phyloP scores from a whole-genome alignment of 2,113 vertebrate species.

The Genyomyrus donnyi region DNA sequence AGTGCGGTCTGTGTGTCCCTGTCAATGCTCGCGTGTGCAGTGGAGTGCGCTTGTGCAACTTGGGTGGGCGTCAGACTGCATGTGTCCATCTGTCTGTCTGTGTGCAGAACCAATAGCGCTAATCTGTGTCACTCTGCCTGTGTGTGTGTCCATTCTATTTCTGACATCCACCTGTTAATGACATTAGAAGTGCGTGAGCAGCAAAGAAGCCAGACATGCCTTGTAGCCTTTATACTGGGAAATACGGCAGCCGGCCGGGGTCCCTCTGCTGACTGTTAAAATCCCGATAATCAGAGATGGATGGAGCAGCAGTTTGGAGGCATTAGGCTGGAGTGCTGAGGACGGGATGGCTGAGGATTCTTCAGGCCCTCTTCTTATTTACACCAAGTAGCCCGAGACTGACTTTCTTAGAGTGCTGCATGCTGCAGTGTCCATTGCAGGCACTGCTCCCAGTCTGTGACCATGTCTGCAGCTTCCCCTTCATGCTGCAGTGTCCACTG shows the following conservation, averaged over 20 bases:
- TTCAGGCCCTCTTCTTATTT: not conserved
- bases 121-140: conserved; percentile 3
- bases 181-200: conserved; percentile 45
- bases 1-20: not conserved
- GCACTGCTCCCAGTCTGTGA: not conserved
- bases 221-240: not conserved
- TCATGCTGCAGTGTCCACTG: not conserved
- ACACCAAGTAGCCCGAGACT: not conserved
- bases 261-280: conserved; percentile 7
- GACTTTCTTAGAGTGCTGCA: not conserved
- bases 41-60: not conserved
- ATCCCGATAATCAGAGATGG: not conserved
- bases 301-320: not conserved
- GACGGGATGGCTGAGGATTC: not conserved
- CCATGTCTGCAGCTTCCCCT: not conserved
- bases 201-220: not conserved
- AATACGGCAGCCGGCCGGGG: not conserved
- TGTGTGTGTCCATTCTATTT: conserved; percentile 54
- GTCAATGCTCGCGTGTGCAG: not conserved
- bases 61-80: not conserved
- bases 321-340: not conserved
- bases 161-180: conserved; percentile 67
- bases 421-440: not conserved
- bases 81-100: not conserved
- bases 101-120: not conserved